Evolutionary conservation across 2,797 vertebrate genomes (phyloP).

Genomic region (Syngnathus rostellatus): DNA sequence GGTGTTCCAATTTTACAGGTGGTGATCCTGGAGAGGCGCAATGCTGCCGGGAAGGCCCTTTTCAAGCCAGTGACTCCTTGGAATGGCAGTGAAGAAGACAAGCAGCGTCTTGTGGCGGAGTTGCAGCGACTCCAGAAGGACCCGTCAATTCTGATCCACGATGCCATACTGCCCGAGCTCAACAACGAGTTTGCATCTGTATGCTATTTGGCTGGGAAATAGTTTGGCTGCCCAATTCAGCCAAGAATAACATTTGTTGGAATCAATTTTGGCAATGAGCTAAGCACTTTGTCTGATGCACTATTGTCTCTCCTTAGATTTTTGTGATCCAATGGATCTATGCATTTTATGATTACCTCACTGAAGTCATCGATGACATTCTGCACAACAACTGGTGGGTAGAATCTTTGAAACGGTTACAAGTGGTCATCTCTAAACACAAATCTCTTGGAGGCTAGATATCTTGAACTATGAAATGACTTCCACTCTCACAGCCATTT

Average conservation of each 20-base stretch:
- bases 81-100: constrained; percentile 83
- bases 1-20: constrained; percentile 66
- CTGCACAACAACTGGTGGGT: constrained; percentile 90
- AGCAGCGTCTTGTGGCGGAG: constrained; percentile 76
- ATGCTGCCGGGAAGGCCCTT: constrained; percentile 74
- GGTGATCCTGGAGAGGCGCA: constrained; percentile 85
- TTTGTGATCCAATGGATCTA: constrained; percentile 89
- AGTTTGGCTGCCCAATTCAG: background rate
- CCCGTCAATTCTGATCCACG: constrained; percentile 76
- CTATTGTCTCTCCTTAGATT: constrained; percentile 60
- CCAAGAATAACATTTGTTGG: background rate
- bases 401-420: background rate
- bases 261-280: background rate
- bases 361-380: constrained; percentile 80
- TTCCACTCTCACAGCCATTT: no score
- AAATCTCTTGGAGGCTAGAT: no score
- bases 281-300: background rate
- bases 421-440: background rate
- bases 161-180: constrained; percentile 79
- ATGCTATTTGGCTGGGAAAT: constrained; percentile 26
- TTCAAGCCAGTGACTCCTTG: constrained; percentile 79
- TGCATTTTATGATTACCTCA: constrained; percentile 74
- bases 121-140: constrained; percentile 82
- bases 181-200: constrained; percentile 91
- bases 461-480: no score